A percentile compares a stretch with the other conserved stretches of the same genome.
Conservation (phyloP, 2,888 invertebrate genomes). For the Metellina segmentata region DNA sequence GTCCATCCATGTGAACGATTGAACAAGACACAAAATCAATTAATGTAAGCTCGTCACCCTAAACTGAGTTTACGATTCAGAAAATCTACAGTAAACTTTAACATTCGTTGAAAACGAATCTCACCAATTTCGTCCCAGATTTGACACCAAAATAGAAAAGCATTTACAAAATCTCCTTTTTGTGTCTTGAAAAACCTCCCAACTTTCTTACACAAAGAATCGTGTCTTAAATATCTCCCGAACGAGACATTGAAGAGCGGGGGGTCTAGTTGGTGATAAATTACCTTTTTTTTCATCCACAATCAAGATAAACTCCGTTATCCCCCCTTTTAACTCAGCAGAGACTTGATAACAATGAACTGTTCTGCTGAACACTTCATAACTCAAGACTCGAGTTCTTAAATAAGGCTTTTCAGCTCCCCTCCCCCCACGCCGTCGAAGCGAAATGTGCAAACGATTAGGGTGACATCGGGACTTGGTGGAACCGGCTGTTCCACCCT, state of each 20-base stretch:
- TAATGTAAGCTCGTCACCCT: too few species aligned
- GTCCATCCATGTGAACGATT: too few species aligned
- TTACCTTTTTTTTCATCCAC: not conserved
- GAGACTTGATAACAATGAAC: not conserved
- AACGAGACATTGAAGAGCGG: not conserved
- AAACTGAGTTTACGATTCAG: too few species aligned
- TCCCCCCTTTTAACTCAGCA: not conserved
- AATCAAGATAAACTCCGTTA: not conserved
- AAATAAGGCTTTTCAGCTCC: constrained; percentile 24
- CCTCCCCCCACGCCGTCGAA: not conserved
- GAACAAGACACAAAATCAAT: too few species aligned
- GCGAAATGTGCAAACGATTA: constrained; percentile 57
- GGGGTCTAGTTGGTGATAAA: not conserved
- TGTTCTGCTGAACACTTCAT: constrained; percentile 31
- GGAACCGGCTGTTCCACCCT: constrained; percentile 23
- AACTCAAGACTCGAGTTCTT: constrained; percentile 20
- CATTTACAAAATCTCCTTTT: not conserved
- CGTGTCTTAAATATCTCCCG: not conserved
- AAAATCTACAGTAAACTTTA: too few species aligned
- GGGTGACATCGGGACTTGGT: constrained; percentile 17
- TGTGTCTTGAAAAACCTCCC: not conserved
- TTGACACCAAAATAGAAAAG: not conserved
- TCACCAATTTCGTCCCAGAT: too few species aligned
- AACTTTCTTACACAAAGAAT: not conserved
- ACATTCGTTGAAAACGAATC: too few species aligned